Evolutionary conservation across 2,888 invertebrate genomes (phyloP).

Genomic region (Quadroppia sp.): DNA sequence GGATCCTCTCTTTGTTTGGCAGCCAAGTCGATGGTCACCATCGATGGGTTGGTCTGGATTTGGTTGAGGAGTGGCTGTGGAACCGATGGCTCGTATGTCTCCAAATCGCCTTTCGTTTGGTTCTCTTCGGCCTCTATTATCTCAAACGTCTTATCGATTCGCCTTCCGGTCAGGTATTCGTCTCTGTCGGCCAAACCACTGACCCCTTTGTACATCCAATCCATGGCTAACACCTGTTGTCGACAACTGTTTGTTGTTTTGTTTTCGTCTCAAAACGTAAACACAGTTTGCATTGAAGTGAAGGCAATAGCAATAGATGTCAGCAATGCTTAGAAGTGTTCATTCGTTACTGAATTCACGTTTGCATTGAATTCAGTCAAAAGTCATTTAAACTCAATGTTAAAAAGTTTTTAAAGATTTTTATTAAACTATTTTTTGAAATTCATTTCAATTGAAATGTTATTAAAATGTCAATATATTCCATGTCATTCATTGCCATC

Average conservation of each 20-base stretch:
- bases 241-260: background rate
- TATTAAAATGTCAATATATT: too few relatives aligned
- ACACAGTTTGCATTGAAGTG: background rate
- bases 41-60: constrained; percentile 22
- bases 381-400: too few relatives aligned
- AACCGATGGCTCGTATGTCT: constrained; percentile 10
- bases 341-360: background rate
- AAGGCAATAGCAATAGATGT: background rate
- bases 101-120: constrained; percentile 44
- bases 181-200: constrained; percentile 67
- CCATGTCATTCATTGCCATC: too few relatives aligned
- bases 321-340: background rate
- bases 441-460: too few relatives aligned
- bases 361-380: too few relatives aligned
- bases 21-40: constrained; percentile 67
- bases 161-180: constrained; percentile 78
- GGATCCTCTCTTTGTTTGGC: constrained; percentile 92
- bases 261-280: background rate
- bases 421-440: too few relatives aligned
- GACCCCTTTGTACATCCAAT: constrained; percentile 59
- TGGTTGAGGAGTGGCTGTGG: constrained; percentile 31
- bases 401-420: too few relatives aligned
- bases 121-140: constrained; percentile 63
- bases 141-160: constrained; percentile 70
- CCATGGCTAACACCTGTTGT: constrained; percentile 44